Percentiles rank a stretch among this genome's conserved stretches.
phyloP scores from a whole-genome alignment of 2,113 vertebrate species.

The Helogale parvula region DNA sequence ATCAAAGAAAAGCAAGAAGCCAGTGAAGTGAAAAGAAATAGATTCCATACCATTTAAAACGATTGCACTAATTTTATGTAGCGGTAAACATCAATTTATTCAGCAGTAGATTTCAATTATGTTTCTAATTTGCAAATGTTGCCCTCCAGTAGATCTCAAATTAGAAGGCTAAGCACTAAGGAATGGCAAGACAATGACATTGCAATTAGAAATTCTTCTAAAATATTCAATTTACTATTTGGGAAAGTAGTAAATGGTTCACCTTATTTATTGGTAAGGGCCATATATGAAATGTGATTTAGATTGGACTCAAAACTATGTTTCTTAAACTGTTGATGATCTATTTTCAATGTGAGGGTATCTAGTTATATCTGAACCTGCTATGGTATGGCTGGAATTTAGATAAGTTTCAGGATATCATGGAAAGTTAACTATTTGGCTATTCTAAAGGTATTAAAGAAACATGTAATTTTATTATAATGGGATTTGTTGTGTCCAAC shows the following conservation, averaged over 20 bases:
- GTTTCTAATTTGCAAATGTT: constrained; percentile 78
- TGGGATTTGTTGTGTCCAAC: not conserved
- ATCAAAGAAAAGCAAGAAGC: constrained; percentile 70
- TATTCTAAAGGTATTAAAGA: not conserved
- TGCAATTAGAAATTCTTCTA: constrained; percentile 76
- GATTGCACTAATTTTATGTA: constrained; percentile 71
- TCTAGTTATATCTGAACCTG: constrained; percentile 19
- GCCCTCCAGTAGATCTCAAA: constrained; percentile 73
- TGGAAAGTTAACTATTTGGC: constrained; percentile 41
- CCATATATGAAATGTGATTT: constrained; percentile 49
- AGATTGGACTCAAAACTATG: constrained; percentile 20
- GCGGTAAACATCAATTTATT: constrained; percentile 74
- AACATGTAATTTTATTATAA: constrained; percentile 29
- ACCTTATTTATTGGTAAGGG: constrained; percentile 59
- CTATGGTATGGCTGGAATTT: not conserved
- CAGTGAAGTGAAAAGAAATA: constrained; percentile 73
- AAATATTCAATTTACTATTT: constrained; percentile 74
- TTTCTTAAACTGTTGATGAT: constrained; percentile 13
- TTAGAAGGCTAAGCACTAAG: constrained; percentile 61
- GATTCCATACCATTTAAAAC: constrained; percentile 68
- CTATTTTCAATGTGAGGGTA: not conserved
- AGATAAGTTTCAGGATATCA: not conserved
- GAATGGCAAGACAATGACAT: constrained; percentile 72
- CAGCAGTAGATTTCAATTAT: constrained; percentile 74
- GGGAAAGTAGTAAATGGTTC: constrained; percentile 33